These are phyloP conservation scores for Petroica traversi DNA, from an alignment of 2,113 vertebrate species.

Conservation along the genomic window DNA sequence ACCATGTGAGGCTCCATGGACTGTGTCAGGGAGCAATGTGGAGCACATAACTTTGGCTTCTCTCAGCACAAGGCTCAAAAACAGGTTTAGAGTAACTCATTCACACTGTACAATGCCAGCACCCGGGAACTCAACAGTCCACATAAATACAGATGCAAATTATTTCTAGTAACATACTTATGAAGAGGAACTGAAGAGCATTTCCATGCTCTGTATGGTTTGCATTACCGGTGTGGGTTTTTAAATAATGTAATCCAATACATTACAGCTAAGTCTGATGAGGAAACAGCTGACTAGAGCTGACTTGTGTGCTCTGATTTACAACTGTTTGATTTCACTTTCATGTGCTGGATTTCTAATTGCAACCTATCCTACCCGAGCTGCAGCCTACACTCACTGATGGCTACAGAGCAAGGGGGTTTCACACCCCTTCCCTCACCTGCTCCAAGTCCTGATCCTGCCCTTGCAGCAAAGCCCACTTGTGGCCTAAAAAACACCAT, in stretches of 20 bases:
- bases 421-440: not conserved
- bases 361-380: not conserved
- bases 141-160: constrained; percentile 39
- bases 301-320: constrained; percentile 1
- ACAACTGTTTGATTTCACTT: constrained; percentile 30
- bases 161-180: constrained; percentile 29
- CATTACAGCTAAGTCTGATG: constrained; percentile 27
- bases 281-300: constrained; percentile 47
- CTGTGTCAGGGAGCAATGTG: not conserved
- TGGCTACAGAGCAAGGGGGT: not conserved
- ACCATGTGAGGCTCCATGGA: not conserved
- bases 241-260: constrained; percentile 15
- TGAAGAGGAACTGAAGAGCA: constrained; percentile 32
- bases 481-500: not conserved
- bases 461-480: not conserved
- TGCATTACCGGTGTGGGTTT: not conserved
- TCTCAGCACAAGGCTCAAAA: not conserved
- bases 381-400: not conserved
- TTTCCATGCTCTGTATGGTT: constrained; percentile 16
- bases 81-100: constrained; percentile 6
- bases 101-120: not conserved
- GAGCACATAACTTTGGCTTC: not conserved
- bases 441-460: not conserved
- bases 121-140: not conserved
- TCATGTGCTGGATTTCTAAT: not conserved